These are phyloP conservation scores for Octomys mimax DNA, from an alignment of 2,797 vertebrate species.

Conservation along the genomic window DNA sequence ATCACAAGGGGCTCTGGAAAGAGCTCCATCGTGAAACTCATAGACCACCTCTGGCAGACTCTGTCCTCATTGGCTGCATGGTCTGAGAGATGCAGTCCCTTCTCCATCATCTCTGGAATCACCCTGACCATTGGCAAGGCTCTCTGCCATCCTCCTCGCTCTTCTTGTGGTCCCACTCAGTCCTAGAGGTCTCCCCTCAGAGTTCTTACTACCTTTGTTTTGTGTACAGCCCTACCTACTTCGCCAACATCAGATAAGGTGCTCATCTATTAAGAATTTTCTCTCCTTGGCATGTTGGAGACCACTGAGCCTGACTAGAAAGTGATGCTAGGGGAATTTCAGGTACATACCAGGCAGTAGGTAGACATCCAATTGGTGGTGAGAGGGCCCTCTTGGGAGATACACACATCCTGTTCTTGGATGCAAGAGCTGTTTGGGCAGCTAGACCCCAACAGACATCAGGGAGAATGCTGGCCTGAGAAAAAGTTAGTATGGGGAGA, in stretches of 20 bases:
- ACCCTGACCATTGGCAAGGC: neutral
- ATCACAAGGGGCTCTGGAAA: neutral
- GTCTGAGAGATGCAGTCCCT: neutral
- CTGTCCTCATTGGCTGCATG: neutral
- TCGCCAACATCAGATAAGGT: neutral
- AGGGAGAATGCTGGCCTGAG: neutral
- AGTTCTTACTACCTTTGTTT: neutral
- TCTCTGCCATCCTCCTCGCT: neutral
- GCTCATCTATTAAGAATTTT: neutral
- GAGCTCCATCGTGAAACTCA: neutral
- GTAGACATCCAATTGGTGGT: neutral
- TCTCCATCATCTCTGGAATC: neutral
- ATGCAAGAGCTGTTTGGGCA: neutral
- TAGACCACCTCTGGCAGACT: neutral
- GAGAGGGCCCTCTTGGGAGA: neutral
- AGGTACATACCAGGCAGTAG: neutral
- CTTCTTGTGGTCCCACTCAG: neutral
- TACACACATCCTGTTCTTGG: neutral
- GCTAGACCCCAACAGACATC: neutral
- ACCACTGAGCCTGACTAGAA: neutral
- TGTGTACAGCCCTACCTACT: neutral
- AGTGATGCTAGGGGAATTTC: neutral
- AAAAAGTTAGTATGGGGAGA: conserved; percentile 12
- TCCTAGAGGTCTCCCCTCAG: neutral
- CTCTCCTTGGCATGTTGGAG: neutral